Evolutionary conservation across 2,113 vertebrate species (phyloP).

Genomic region (Lepus europaeus): DNA sequence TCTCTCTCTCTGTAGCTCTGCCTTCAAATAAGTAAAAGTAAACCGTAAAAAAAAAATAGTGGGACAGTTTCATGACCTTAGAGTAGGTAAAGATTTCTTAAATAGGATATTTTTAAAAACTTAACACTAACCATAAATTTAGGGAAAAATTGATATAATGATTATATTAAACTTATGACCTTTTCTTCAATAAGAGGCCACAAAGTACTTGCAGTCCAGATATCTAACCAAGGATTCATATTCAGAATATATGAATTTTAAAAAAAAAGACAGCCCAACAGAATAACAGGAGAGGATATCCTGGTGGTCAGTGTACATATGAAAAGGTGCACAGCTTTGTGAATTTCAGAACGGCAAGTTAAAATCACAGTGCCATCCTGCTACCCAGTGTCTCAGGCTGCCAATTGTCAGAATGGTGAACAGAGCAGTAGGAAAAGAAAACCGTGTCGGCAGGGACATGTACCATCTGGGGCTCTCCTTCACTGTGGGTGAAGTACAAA

Average conservation of each 20-base stretch:
- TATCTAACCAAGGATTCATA: background rate
- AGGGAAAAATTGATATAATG: background rate
- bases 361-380: background rate
- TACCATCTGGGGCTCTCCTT: background rate
- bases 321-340: background rate
- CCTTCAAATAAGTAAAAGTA: background rate
- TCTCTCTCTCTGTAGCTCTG: too few relatives aligned
- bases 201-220: background rate
- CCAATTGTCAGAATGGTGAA: background rate
- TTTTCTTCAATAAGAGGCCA: constrained; percentile 33
- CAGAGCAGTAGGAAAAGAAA: background rate
- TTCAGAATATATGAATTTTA: background rate
- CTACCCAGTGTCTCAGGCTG: background rate
- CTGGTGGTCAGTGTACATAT: background rate
- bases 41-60: background rate
- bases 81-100: constrained; percentile 4
- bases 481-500: background rate
- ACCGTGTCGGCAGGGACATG: background rate
- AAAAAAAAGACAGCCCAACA: background rate
- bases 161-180: constrained; percentile 30
- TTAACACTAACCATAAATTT: background rate
- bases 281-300: constrained; percentile 1
- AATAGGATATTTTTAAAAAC: background rate
- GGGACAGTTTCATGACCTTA: constrained; percentile 2
- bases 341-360: background rate